Evolutionary conservation across 2,888 invertebrate species (phyloP), one percentile per base, ranked within the genome.

Genomic region (Hartigia nigra): DNA sequence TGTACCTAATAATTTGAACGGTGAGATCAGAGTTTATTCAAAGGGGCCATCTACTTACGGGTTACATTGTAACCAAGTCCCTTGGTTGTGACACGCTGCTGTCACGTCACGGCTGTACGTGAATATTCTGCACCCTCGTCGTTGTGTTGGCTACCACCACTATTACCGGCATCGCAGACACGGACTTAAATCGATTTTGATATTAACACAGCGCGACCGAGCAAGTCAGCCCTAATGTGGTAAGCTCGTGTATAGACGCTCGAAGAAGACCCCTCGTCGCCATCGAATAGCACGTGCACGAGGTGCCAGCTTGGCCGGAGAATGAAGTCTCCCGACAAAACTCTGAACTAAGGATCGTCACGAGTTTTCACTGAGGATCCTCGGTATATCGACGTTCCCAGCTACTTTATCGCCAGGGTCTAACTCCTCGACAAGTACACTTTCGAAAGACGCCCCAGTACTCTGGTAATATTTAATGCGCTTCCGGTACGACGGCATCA

Each of bases 201-300:
- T 75, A 82, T 79, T 82, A 82, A 79, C 79, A 76, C 76, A 76
- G 74, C 74, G 79, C 81, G 77, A 80, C 69, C 79, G 77, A 77
- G 79, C 79, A 31, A 72, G 72, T 23, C 23, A 2, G 23, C 32
- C 32, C 12, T 31, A 72, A 72, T 12, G 72, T 31, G 23, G 9
- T 55, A 23, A 2, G 23, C 55, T 55, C 9, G 55, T 23, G 9
- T 23, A 55, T 23, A 2, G 23, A 23, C 55, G 23, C 5, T 39
- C 55, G 2, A 55, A 9, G 55, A 55, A 23, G 55, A 9, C 55
- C 55, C 1, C 23, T 23, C 55, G 55, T 55, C 23, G 23, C 55
- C 23, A 55, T 9, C 9, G 23, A 55, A 2, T 23, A 55, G 1
- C 55, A 23, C 23, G 55, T 5, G 23, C 2, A 23, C 23, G 2